Percentiles rank a stretch among this genome's conserved stretches.
Conservation (phyloP, 2,888 invertebrate species). For the Anodontia alba region DNA sequence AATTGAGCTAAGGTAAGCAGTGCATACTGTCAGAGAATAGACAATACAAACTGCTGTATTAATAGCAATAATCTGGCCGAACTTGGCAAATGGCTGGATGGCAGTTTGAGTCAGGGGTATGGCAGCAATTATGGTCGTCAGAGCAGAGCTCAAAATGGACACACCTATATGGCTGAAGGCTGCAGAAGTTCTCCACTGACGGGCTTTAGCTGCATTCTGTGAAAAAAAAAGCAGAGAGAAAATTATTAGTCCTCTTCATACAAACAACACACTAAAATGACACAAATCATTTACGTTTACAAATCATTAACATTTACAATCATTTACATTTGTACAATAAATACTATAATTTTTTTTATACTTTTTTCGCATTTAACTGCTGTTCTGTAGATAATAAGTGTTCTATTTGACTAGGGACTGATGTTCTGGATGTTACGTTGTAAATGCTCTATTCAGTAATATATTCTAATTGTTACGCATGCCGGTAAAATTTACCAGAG, state of each 20-base stretch:
- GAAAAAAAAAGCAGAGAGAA: constrained; percentile 25
- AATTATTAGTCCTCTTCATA: too few relatives aligned
- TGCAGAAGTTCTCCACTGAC: constrained; percentile 76
- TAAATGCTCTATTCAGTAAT: too few relatives aligned
- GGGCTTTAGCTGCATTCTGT: constrained; percentile 65
- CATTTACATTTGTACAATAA: background rate
- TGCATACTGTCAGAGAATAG: constrained; percentile 79
- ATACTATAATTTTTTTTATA: too few relatives aligned
- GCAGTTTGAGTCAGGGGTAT: constrained; percentile 81
- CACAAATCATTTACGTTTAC: background rate
- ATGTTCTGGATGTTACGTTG: too few relatives aligned
- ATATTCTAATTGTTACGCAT: too few relatives aligned
- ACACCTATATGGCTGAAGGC: constrained; percentile 82
- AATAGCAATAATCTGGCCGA: constrained; percentile 82
- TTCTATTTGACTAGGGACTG: too few relatives aligned
- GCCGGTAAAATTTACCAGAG: too few relatives aligned
- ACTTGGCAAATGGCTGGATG: constrained; percentile 82
- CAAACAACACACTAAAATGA: too few relatives aligned
- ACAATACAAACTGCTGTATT: constrained; percentile 81
- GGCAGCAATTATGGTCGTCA: constrained; percentile 82
- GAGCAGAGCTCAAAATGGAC: constrained; percentile 79
- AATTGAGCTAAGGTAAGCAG: constrained; percentile 75
- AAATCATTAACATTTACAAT: background rate
- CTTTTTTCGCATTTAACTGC: too few relatives aligned
- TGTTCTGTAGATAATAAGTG: too few relatives aligned